A percentile compares a stretch with the other conserved stretches of the same genome.
Evolutionary conservation across 2,888 invertebrate species (phyloP).

Genomic region (Drosophila pseudotakahashii): DNA sequence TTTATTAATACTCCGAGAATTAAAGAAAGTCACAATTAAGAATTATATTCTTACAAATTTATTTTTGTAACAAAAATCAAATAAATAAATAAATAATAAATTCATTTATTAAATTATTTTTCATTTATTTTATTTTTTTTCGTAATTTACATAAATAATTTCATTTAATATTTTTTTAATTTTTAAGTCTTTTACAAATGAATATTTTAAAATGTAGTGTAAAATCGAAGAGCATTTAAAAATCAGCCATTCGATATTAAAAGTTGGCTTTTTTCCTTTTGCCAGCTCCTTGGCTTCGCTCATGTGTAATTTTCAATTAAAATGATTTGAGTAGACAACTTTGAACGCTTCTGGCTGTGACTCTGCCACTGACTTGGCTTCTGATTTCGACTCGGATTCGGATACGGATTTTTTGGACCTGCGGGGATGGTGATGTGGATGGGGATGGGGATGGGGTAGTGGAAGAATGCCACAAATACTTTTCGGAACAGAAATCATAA

Average conservation of each 20-base stretch:
- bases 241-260: slow-evolving; percentile 3
- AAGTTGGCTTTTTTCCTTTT: slow-evolving; percentile 9
- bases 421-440: too few species aligned
- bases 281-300: slow-evolving; percentile 67
- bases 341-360: slow-evolving; percentile 64
- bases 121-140: too few species aligned
- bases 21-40: too few species aligned
- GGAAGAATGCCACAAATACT: slow-evolving; percentile 60
- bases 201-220: background rate
- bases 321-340: slow-evolving; percentile 79
- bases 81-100: too few species aligned
- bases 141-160: too few species aligned
- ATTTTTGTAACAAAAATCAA: too few species aligned
- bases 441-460: background rate
- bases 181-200: background rate
- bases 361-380: slow-evolving; percentile 28
- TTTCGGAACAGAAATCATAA: slow-evolving; percentile 72
- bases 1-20: too few species aligned
- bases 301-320: slow-evolving; percentile 82
- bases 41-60: too few species aligned
- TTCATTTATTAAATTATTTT: too few species aligned
- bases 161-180: too few species aligned
- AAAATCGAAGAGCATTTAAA: background rate
- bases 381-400: slow-evolving; percentile 13
- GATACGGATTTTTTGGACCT: slow-evolving; percentile 18